Evolutionary conservation across 2,113 vertebrate genomes (phyloP).

Genomic region (Megalops atlanticus): DNA sequence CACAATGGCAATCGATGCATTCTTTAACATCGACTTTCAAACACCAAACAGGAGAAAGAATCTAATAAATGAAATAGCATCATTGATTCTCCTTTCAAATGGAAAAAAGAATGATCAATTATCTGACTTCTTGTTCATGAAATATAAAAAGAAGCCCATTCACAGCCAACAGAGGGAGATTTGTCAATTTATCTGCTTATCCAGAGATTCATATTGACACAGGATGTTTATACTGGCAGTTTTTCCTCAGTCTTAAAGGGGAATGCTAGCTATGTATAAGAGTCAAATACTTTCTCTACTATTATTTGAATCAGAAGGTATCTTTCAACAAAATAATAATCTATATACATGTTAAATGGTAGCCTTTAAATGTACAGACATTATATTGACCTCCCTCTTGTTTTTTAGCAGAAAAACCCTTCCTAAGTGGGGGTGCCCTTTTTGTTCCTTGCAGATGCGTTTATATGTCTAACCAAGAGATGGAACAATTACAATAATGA

Average conservation of each 20-base stretch:
- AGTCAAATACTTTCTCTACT: not conserved
- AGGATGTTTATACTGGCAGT: not conserved
- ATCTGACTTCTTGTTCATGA: conserved; percentile 52
- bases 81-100: conserved; percentile 64
- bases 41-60: conserved; percentile 23
- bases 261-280: not conserved
- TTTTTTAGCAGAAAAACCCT: not conserved
- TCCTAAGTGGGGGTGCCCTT: not conserved
- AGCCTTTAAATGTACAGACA: not conserved
- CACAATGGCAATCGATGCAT: not conserved
- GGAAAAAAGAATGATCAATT: conserved; percentile 55
- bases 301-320: not conserved
- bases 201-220: conserved; percentile 62
- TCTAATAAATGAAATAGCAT: conserved; percentile 55
- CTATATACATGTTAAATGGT: no score
- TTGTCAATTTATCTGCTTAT: conserved; percentile 63
- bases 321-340: no score
- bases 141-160: conserved; percentile 31
- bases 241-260: not conserved
- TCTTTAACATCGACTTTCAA: not conserved
- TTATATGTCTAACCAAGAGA: not conserved
- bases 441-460: not conserved
- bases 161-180: conserved; percentile 40
- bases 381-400: not conserved
- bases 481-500: not conserved